Percentiles rank a stretch among this genome's conserved stretches.
phyloP scores from a whole-genome alignment of 2,888 invertebrate genomes.

The Ectemnius cavifrons region DNA sequence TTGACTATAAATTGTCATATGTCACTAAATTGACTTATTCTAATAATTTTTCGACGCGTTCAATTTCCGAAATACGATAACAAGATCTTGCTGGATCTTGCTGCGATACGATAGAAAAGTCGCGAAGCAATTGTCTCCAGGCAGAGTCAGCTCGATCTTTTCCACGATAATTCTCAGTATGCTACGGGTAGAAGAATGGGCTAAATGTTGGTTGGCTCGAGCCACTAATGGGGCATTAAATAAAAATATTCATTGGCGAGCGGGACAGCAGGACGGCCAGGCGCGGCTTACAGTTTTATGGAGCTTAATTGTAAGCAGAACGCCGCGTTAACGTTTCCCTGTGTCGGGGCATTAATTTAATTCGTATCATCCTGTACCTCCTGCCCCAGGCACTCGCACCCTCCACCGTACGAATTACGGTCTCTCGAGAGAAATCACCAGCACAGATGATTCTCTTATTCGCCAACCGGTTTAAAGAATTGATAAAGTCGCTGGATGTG shows the following conservation, averaged over 20 bases:
- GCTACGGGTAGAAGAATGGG: conserved; percentile 23
- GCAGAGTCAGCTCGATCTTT: conserved; percentile 27
- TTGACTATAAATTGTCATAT: neutral
- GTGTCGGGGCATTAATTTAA: conserved; percentile 65
- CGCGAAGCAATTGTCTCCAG: conserved; percentile 15
- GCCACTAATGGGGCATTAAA: conserved; percentile 69
- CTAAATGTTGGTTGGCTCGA: conserved; percentile 42
- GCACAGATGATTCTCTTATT: neutral
- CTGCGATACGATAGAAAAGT: neutral
- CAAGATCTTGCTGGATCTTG: neutral
- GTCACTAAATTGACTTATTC: neutral
- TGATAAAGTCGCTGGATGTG: neutral
- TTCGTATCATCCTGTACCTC: conserved; percentile 51
- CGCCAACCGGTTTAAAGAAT: conserved; percentile 15
- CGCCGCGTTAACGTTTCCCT: conserved; percentile 59
- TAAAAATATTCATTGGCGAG: conserved; percentile 71
- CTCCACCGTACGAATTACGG: conserved; percentile 18
- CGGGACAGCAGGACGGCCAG: conserved; percentile 29
- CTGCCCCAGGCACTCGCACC: neutral
- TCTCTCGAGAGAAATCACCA: conserved; percentile 22
- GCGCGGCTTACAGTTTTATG: conserved; percentile 63
- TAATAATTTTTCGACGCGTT: neutral
- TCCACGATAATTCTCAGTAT: conserved; percentile 36
- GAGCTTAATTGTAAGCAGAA: conserved; percentile 65
- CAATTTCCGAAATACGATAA: neutral